A percentile compares a stretch with the other conserved stretches of the same genome.
Conservation (phyloP, 2,113 vertebrate species). For the Peucedramus taeniatus region DNA sequence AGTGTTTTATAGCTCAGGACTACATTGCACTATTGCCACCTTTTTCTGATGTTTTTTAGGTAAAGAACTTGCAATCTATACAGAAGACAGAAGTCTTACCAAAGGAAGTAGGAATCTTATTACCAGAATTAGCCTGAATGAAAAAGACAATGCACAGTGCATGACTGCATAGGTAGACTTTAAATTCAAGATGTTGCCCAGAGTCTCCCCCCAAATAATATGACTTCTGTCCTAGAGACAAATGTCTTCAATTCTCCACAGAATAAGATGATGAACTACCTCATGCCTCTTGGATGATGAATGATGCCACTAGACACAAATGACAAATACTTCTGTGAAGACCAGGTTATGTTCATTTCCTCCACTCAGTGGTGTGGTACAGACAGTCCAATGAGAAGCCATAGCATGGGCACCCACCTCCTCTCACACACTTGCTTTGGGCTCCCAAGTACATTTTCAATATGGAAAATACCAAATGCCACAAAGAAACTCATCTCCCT, state of each 20-base stretch:
- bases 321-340: not conserved
- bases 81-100: not conserved
- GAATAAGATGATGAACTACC: constrained; percentile 30
- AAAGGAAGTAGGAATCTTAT: not conserved
- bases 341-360: not conserved
- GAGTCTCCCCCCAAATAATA: not conserved
- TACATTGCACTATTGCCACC: not conserved
- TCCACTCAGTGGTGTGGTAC: not conserved
- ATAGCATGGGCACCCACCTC: not conserved
- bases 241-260: not conserved
- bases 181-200: not conserved
- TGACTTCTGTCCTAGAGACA: not conserved
- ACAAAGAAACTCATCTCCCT: not conserved
- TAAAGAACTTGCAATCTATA: not conserved
- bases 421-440: not conserved
- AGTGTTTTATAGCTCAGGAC: not conserved
- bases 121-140: not conserved
- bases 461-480: not conserved
- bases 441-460: not conserved
- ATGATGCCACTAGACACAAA: not conserved
- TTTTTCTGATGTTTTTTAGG: not conserved
- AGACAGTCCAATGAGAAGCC: not conserved
- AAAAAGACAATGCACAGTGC: not conserved
- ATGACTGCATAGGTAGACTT: not conserved
- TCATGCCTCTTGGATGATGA: constrained; percentile 11